A percentile compares a stretch with the other conserved stretches of the same genome.
These are phyloP conservation scores for Rhyzopertha dominica DNA, from an alignment of 1,140 invertebrate genomes.

Conservation along the genomic window DNA sequence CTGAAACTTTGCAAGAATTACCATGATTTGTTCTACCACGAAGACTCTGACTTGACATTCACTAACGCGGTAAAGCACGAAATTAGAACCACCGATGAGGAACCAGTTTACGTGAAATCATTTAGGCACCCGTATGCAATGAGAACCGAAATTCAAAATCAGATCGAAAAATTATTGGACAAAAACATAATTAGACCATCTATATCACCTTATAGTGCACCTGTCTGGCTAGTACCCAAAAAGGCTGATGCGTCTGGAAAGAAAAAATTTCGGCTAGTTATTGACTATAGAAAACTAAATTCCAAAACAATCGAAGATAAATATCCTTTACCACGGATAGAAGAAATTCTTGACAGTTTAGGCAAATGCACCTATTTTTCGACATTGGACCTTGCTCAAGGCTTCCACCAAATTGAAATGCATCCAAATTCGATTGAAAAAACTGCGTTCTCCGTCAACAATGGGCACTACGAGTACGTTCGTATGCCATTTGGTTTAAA, in stretches of 20 bases:
- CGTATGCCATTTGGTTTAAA: conserved; percentile 30
- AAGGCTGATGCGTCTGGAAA: conserved; percentile 8
- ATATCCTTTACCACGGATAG: no score
- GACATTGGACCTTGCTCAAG: no score
- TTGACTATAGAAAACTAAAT: no score
- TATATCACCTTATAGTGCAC: conserved; percentile 10
- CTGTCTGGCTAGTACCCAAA: conserved; percentile 21
- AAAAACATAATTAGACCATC: conserved; percentile 20
- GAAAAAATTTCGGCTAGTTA: no score
- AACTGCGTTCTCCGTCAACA: neutral
- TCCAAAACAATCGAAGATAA: no score
- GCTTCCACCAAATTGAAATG: no score
- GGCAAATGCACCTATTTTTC: no score
- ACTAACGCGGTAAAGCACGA: conserved; percentile 5
- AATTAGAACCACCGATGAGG: conserved; percentile 14
- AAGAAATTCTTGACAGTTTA: no score
- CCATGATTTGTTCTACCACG: conserved; percentile 12
- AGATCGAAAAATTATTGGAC: conserved; percentile 24
- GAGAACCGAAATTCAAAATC: conserved; percentile 23
- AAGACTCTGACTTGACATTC: conserved; percentile 12
- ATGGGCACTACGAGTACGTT: conserved; percentile 41
- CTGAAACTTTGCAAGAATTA: conserved; percentile 10
- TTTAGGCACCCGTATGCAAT: conserved; percentile 19
- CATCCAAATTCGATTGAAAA: no score
- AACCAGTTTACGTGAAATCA: conserved; percentile 13